A percentile compares a stretch with the other conserved stretches of the same genome.
Evolutionary conservation across 2,113 vertebrate genomes (phyloP).

Genomic region (Rhabdomys dilectus): DNA sequence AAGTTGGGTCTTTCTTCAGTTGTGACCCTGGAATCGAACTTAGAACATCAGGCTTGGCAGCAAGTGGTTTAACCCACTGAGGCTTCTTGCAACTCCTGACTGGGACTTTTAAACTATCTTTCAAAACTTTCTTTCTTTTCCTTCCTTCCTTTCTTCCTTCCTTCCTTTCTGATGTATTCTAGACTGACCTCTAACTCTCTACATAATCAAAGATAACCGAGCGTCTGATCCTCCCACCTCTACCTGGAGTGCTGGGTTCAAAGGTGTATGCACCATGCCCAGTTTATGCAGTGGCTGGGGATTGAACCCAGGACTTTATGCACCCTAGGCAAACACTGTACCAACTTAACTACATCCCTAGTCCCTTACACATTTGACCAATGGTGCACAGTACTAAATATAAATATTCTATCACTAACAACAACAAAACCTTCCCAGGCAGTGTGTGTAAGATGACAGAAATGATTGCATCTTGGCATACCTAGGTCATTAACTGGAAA

Average conservation of each 20-base stretch:
- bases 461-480: neutral
- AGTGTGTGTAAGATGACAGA: neutral
- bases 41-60: neutral
- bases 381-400: neutral
- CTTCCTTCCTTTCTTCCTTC: fast-evolving
- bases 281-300: neutral
- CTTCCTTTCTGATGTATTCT: too few relatives aligned
- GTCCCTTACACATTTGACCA: neutral
- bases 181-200: neutral
- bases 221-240: neutral
- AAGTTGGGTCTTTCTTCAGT: neutral
- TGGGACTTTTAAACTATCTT: neutral
- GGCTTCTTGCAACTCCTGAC: neutral
- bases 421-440: neutral
- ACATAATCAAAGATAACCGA: neutral
- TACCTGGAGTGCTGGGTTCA: neutral
- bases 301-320: neutral
- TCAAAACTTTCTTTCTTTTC: neutral
- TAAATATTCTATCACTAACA: neutral
- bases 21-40: neutral
- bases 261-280: neutral
- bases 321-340: neutral
- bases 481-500: neutral
- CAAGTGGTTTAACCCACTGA: neutral
- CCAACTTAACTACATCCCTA: neutral